These are phyloP conservation scores for Chelonoidis abingdonii DNA, from an alignment of 2,113 vertebrate genomes.

Conservation along the genomic window DNA sequence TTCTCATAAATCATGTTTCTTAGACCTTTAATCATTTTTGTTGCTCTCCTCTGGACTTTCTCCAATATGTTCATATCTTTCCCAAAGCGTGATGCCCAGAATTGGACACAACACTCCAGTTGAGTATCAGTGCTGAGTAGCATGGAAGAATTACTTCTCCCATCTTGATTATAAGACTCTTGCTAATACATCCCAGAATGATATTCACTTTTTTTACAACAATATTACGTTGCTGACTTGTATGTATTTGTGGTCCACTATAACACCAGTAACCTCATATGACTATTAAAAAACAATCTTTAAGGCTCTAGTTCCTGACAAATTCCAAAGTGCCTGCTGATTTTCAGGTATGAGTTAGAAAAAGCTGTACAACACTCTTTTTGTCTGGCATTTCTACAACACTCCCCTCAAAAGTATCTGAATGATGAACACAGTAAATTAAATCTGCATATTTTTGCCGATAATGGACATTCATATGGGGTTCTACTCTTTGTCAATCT, in stretches of 20 bases:
- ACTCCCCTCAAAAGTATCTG: background rate
- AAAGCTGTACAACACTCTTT: background rate
- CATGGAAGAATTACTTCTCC: background rate
- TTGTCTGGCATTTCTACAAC: background rate
- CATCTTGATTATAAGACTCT: background rate
- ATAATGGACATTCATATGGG: background rate
- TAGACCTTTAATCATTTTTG: background rate
- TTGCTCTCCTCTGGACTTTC: background rate
- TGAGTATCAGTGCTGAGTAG: background rate
- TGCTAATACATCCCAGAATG: background rate
- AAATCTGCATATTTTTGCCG: background rate
- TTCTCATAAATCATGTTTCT: too few species aligned
- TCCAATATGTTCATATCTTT: background rate
- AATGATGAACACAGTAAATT: background rate
- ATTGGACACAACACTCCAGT: background rate
- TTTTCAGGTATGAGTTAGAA: background rate
- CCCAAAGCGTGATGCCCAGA: background rate
- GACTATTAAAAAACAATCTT: background rate
- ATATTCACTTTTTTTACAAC: background rate
- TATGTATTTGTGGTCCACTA: background rate
- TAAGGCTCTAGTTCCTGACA: background rate
- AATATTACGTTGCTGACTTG: background rate
- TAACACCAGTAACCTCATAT: background rate
- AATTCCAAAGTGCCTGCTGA: background rate
- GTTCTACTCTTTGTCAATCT: background rate